Evolutionary conservation across 2,113 vertebrate species (phyloP).

Genomic region (Hystrix brachyura): DNA sequence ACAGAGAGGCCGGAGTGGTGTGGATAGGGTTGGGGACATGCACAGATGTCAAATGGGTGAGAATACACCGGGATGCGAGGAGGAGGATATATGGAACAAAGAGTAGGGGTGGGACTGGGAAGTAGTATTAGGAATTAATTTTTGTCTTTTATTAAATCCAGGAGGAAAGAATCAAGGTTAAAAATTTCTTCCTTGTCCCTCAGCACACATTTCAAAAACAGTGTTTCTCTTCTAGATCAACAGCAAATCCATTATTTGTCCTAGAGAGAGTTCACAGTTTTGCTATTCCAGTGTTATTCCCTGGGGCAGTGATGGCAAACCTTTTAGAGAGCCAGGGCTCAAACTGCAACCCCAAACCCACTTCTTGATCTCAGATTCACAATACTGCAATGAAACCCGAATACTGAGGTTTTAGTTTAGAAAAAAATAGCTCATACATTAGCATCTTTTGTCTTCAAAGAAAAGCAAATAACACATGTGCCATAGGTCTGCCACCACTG

Average conservation of each 20-base stretch:
- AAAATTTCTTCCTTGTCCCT: neutral
- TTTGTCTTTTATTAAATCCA: conserved; percentile 22
- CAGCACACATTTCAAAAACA: neutral
- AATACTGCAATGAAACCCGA: neutral
- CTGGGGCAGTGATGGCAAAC: neutral
- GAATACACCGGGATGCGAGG: fast-evolving
- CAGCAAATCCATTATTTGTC: neutral
- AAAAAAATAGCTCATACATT: neutral
- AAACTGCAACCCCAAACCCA: neutral
- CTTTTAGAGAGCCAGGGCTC: neutral
- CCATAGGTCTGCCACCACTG: neutral
- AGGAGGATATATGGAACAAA: neutral
- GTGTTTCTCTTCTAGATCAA: neutral
- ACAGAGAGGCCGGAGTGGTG: neutral
- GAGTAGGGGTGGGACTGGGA: fast-evolving
- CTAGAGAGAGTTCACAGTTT: neutral
- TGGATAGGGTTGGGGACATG: neutral
- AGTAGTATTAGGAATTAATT: neutral
- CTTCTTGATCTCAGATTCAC: neutral
- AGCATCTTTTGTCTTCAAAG: neutral
- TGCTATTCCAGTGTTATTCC: neutral
- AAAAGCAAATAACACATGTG: neutral
- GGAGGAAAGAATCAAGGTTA: neutral
- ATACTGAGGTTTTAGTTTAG: neutral
- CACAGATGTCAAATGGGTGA: too few species aligned